phyloP scores from a whole-genome alignment of 1,140 invertebrate genomes.

The Magallana ariakensis region DNA sequence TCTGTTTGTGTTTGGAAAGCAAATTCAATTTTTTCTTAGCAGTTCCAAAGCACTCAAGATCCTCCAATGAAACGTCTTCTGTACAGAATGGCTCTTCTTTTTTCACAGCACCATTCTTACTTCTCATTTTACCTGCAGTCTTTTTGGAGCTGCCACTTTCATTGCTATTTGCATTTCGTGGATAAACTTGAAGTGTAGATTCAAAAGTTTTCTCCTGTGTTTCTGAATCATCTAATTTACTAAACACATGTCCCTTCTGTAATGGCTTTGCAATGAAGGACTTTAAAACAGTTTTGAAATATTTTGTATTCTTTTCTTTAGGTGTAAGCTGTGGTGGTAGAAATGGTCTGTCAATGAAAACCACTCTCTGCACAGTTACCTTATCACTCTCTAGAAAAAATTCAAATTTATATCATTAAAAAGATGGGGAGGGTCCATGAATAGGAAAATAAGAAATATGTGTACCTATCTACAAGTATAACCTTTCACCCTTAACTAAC shows the following conservation, averaged over 20 bases:
- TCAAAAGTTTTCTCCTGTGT: not conserved
- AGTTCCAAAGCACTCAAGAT: slow-evolving; percentile 23
- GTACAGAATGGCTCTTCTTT: not conserved
- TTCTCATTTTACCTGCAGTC: not conserved
- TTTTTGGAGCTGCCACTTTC: not conserved
- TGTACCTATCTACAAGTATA: too few relatives aligned
- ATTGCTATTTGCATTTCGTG: not conserved
- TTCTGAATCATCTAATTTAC: not conserved
- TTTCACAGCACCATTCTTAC: not conserved
- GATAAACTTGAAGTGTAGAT: not conserved
- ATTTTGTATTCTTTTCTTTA: slow-evolving; percentile 60
- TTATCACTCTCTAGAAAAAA: slow-evolving; percentile 56
- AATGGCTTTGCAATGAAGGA: slow-evolving; percentile 23
- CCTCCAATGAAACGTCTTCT: not conserved
- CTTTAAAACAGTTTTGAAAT: slow-evolving; percentile 57
- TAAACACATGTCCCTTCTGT: slow-evolving; percentile 46
- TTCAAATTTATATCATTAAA: too few relatives aligned
- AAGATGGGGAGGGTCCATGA: too few relatives aligned
- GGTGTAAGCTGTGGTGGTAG: slow-evolving; percentile 50
- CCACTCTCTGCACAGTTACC: slow-evolving; percentile 53
- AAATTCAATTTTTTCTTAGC: not conserved
- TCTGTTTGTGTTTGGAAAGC: not conserved
- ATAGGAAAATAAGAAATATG: too few relatives aligned
- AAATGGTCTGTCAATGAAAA: slow-evolving; percentile 64
- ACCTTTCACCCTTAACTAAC: too few relatives aligned